Evolutionary conservation across 2,797 vertebrate species (phyloP), one percentile per base, ranked within the genome.

Genomic region (Schizothorax lantsangensis): DNA sequence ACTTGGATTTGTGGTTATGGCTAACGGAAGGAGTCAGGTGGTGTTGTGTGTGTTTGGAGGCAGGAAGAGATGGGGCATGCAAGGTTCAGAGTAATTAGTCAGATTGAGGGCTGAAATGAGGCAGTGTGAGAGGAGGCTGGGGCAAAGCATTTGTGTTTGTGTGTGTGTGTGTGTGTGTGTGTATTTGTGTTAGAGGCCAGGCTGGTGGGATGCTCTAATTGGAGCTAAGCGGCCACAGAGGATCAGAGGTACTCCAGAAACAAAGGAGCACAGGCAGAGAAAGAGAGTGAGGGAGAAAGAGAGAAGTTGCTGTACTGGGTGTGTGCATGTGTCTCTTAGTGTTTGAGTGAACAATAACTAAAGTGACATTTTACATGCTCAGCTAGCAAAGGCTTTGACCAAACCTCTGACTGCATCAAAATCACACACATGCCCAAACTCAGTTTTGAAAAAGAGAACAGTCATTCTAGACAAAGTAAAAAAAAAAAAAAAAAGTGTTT

Each of bases 11-110:
- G 57, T 81, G 80, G 66, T 78, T 69, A 62, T 64, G 49, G 71
- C 71, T 36, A 45, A 45, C 6, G 71, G 66, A 82, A 74, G 75
- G 43, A 84, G 49, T 11, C 66, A 68, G 93, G 92, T 91, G 87
- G 91, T 91, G 84, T 88, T 89, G 86, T 84, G 88, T 89, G 90
- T 91, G 89, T 91, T 91, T 91, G 91, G 86, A 91, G 86, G 84
- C 91, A 87, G 91, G 72, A 89, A 88, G 86, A 90, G 86, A 90
- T 89, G 86, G 90, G 90, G 90, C 90, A 92, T 69, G 86, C 80
- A 90, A 89, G 91, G 93, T 95, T 94, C 93, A 93, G 88, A 92
- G 93, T 93, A 94, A 94, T 95, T 95, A 94, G 92, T 91, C 88
- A 88, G 88, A 92, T 91, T 93, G 90, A 92, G 92, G 88, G 88